Evolutionary conservation across 2,888 invertebrate species (phyloP).

Genomic region (Resseliella maxima): DNA sequence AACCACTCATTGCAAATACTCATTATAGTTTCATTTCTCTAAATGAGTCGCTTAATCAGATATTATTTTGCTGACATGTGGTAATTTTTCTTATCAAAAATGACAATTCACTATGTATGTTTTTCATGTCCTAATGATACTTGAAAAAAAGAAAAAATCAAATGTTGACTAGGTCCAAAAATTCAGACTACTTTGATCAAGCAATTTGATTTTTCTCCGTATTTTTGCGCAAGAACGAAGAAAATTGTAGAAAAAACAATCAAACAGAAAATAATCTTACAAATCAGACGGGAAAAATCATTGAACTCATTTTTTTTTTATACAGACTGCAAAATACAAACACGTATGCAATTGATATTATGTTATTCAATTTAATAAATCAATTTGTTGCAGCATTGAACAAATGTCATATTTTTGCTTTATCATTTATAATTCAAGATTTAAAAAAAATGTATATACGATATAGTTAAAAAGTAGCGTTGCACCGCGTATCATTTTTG

Average conservation of each 20-base stretch:
- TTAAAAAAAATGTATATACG: background rate
- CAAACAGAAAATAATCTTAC: background rate
- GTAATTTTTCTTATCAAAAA: background rate
- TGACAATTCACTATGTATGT: background rate
- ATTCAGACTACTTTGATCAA: no score
- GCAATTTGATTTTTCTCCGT: no score
- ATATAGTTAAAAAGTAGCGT: background rate
- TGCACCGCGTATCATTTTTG: background rate
- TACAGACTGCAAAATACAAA: background rate
- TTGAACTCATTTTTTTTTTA: background rate
- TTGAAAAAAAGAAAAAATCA: no score
- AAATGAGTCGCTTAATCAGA: background rate
- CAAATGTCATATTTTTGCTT: constrained; percentile 20
- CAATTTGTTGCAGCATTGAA: background rate
- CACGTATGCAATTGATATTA: constrained; percentile 11
- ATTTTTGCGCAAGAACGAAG: no score
- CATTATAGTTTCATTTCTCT: no score
- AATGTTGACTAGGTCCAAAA: no score
- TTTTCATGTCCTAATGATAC: no score
- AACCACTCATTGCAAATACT: background rate
- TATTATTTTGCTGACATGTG: background rate
- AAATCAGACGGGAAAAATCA: background rate
- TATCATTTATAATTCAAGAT: constrained; percentile 15
- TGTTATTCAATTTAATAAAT: constrained; percentile 5
- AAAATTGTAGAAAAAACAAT: background rate